These are phyloP conservation scores for Zaprionus obscuricornis DNA, from an alignment of 2,888 invertebrate genomes.

Conservation along the genomic window DNA sequence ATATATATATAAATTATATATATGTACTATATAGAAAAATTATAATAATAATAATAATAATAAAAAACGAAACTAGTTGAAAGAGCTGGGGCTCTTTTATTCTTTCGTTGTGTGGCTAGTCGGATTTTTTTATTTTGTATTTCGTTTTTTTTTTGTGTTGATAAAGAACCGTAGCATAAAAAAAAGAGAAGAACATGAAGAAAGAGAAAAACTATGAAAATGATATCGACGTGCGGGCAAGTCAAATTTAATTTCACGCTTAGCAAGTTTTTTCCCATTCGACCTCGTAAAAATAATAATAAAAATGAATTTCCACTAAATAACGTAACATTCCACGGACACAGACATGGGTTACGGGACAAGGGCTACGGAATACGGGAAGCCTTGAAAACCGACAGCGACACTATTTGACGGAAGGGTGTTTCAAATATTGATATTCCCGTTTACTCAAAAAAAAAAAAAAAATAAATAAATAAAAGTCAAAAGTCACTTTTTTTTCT, in stretches of 20 bases:
- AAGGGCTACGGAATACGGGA: too few relatives aligned
- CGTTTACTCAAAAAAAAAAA: too few relatives aligned
- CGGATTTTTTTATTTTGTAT: neutral
- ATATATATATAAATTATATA: neutral
- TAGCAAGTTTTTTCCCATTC: conserved; percentile 46
- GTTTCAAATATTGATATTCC: too few relatives aligned
- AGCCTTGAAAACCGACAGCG: too few relatives aligned
- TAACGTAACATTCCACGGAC: neutral
- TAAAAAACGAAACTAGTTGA: conserved; percentile 36
- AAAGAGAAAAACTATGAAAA: conserved; percentile 46
- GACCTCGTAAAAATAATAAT: conserved; percentile 30
- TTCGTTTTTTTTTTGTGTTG: conserved; percentile 2
- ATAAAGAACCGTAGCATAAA: too few relatives aligned
- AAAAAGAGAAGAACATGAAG: conserved; percentile 1
- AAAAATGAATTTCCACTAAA: conserved; percentile 52
- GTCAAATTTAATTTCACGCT: conserved; percentile 74
- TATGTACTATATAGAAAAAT: too few relatives aligned
- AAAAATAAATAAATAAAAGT: too few relatives aligned
- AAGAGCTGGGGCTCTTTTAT: conserved; percentile 7
- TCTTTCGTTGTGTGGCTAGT: conserved; percentile 3
- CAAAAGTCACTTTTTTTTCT: too few relatives aligned
- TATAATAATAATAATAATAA: too few relatives aligned
- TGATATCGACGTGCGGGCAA: conserved; percentile 47
- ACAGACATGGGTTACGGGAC: too few relatives aligned
- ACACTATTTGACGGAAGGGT: too few relatives aligned